Evolutionary conservation across 2,888 invertebrate genomes (phyloP).

Genomic region (Eucera pruinosa): DNA sequence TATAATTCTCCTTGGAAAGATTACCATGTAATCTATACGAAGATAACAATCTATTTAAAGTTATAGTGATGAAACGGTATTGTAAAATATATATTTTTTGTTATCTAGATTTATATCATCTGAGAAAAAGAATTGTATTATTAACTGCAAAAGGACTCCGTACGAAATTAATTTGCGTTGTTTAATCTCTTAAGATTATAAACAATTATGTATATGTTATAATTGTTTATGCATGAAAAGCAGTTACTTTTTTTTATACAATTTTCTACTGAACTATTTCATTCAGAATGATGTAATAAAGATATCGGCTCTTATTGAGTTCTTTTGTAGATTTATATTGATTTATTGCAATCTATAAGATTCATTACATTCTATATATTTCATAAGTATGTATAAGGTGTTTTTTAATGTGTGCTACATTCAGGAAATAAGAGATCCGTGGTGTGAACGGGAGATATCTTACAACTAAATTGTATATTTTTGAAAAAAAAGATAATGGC

Average conservation of each 20-base stretch:
- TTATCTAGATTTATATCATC: constrained; percentile 77
- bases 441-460: constrained; percentile 24
- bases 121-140: constrained; percentile 56
- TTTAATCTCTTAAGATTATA: constrained; percentile 66
- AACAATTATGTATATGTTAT: constrained; percentile 59
- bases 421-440: constrained; percentile 50
- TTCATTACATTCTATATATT: constrained; percentile 75
- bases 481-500: constrained; percentile 15
- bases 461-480: constrained; percentile 50
- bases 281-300: constrained; percentile 25
- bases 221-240: constrained; percentile 49
- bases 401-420: constrained; percentile 41
- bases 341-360: constrained; percentile 74
- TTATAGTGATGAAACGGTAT: constrained; percentile 76
- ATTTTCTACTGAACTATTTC: constrained; percentile 22
- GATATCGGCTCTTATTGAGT: constrained; percentile 46
- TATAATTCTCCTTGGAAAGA: constrained; percentile 56
- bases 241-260: constrained; percentile 35
- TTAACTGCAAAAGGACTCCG: constrained; percentile 62
- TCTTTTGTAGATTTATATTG: constrained; percentile 71
- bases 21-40: constrained; percentile 65
- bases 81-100: constrained; percentile 83
- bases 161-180: constrained; percentile 61
- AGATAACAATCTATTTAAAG: constrained; percentile 77
- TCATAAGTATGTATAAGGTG: constrained; percentile 31